These are phyloP conservation scores for Sebastes nivosus DNA, from an alignment of 2,797 vertebrate genomes.

Conservation along the genomic window DNA sequence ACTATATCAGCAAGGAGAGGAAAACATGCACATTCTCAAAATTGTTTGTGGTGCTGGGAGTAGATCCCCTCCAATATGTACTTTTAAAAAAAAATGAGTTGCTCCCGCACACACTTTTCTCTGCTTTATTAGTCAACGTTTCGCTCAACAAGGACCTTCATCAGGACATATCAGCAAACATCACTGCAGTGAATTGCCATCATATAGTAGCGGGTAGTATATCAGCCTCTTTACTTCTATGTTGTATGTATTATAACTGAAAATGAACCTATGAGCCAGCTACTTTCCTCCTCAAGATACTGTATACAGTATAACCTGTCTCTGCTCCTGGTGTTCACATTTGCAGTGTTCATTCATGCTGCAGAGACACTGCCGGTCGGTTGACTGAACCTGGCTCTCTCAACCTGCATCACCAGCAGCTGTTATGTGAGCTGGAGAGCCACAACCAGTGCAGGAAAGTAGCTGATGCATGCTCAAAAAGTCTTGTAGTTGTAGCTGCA, in stretches of 20 bases:
- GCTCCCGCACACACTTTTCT: too few relatives aligned
- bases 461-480: slow-evolving; percentile 27
- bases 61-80: too few relatives aligned
- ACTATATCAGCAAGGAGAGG: neutral
- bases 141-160: too few relatives aligned
- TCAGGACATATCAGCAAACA: neutral
- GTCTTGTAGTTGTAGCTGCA: slow-evolving; percentile 3
- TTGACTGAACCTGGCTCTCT: slow-evolving; percentile 30
- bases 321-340: slow-evolving; percentile 17
- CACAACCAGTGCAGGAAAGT: slow-evolving; percentile 11
- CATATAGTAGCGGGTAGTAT: neutral
- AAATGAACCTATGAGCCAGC: neutral
- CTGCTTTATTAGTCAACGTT: too few relatives aligned
- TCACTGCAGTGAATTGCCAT: neutral
- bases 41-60: too few relatives aligned
- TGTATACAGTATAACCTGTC: neutral
- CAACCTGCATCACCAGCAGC: slow-evolving; percentile 33
- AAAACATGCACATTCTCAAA: too few relatives aligned
- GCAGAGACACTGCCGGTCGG: slow-evolving; percentile 17
- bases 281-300: neutral
- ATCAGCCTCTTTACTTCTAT: neutral
- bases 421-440: slow-evolving; percentile 28
- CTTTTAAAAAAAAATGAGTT: too few relatives aligned
- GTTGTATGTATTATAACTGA: neutral
- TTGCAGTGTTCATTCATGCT: slow-evolving; percentile 42